phyloP scores from a whole-genome alignment of 2,797 vertebrate genomes.

The Mycteria americana region DNA sequence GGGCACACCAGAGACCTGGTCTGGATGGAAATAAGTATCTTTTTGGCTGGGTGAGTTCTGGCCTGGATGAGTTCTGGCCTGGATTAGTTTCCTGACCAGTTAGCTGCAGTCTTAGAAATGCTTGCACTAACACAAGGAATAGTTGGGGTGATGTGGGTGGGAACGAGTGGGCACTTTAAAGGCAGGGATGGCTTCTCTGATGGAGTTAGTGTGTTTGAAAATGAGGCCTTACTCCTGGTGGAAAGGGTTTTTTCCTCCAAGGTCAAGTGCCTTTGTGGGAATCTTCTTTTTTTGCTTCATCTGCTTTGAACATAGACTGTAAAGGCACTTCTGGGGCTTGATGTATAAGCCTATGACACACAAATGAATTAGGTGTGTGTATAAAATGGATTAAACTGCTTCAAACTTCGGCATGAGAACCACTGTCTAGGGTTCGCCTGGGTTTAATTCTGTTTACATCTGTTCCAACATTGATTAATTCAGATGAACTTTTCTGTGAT shows the following conservation, averaged over 20 bases:
- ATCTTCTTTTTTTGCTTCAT: not conserved
- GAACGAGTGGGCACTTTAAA: not conserved
- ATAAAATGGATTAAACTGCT: not conserved
- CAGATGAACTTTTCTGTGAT: not conserved
- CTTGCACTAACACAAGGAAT: not conserved
- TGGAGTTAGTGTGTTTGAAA: not conserved
- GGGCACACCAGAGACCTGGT: not conserved
- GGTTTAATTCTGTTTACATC: not conserved
- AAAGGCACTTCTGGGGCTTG: not conserved
- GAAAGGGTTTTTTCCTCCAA: not conserved
- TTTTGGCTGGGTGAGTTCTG: not conserved
- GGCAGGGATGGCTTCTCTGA: not conserved
- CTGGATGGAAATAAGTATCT: not conserved
- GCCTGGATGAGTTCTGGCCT: not conserved
- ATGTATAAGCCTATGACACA: not conserved
- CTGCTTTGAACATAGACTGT: not conserved
- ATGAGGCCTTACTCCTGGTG: not conserved
- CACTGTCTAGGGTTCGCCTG: not conserved
- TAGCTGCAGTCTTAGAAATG: not conserved
- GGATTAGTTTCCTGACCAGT: not conserved
- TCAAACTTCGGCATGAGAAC: not conserved
- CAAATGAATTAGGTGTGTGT: not conserved
- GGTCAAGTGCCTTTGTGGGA: not conserved
- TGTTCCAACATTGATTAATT: not conserved
- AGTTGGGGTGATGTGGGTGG: not conserved